Conservation (phyloP, 2,888 invertebrate species). For the Beris chalybata region DNA sequence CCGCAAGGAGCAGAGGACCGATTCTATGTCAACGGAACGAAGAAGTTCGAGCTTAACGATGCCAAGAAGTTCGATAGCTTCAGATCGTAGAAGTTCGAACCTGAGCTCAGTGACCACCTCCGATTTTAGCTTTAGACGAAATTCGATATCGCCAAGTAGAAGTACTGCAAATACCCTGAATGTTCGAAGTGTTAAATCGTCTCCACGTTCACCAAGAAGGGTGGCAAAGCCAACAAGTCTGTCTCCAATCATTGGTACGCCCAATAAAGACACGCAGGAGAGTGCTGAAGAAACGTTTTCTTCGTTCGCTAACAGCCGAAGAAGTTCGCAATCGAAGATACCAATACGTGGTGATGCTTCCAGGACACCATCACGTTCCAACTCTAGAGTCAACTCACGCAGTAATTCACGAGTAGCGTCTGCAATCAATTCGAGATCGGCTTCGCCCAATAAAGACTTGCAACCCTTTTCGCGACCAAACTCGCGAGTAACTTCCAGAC, state of each 20-base stretch:
- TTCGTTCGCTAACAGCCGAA: conserved; percentile 40
- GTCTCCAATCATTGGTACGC: conserved; percentile 56
- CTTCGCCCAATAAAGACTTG: conserved; percentile 46
- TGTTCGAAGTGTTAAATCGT: neutral
- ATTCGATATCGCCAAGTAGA: conserved; percentile 40
- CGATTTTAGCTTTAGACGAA: conserved; percentile 52
- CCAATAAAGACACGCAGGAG: conserved; percentile 50
- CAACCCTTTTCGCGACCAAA: conserved; percentile 42
- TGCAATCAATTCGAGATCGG: conserved; percentile 43
- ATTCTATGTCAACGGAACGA: conserved; percentile 53
- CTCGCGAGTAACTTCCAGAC: conserved; percentile 45
- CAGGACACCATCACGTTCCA: conserved; percentile 40
- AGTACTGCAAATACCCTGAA: neutral
- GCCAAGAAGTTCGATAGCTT: conserved; percentile 43
- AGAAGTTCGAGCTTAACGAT: conserved; percentile 53
- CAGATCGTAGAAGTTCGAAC: conserved; percentile 53
- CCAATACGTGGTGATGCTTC: conserved; percentile 44
- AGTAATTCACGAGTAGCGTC: conserved; percentile 35
- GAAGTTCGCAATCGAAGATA: conserved; percentile 52
- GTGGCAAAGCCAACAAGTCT: conserved; percentile 53
- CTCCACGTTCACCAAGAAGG: conserved; percentile 44
- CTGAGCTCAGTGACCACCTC: conserved; percentile 53
- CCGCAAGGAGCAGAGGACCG: conserved; percentile 45
- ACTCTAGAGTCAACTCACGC: conserved; percentile 41
- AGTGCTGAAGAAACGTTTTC: conserved; percentile 42